Base-by-base conservation (phyloP, 1,140 invertebrate species). In the Zaprionus africanus region DNA sequence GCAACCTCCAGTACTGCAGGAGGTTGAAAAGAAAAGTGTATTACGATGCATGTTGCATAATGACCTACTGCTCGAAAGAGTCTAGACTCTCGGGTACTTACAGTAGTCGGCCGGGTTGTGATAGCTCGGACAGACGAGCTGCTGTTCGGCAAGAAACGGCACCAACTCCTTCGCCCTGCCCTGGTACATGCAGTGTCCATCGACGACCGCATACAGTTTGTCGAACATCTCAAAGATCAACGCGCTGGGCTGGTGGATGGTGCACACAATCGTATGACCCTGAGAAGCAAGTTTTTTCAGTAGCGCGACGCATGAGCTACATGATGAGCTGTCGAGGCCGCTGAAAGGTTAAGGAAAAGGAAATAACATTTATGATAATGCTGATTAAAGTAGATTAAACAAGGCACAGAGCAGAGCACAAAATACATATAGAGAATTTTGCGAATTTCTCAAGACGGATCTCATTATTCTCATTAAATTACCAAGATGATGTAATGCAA, bases 181-280 rank as follows among this genome's bases (percentile, higher is more conserved):
- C 79, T 96, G 95, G 91, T 99, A 99, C 68, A 99, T 96, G 80
- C 97, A 98, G 58, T 96, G 95, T 1, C 98, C 98, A 56, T 95
- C 95, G 0, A 97, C 95, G 5, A 99, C 93, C n/a, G 98, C 96
- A 92, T 99, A 99, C 1, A 99, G 93, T 82, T 97, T 95, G 92
- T 99, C 98, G 91, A 99, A 99, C 95, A 98, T 99, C 93, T 99
- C 98, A 88, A 99, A 99, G 9, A 99, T 94, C 80, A 98, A 94
- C 3, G 98, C 98, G 81, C 97, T 98, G 0, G 98, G 98, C 91
- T 99, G 98, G 93, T 99, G 98, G 80, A 99, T 99, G 3, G 98
- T 99, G 66, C 96, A 97, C 5, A 98, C 94, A 11, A 98, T 95
- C 0, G 96, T 97, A 56, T 96, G 93, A 1, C 97, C 97, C 58